Evolutionary conservation across 2,113 vertebrate species (phyloP).

Genomic region (Quiscalus mexicanus): DNA sequence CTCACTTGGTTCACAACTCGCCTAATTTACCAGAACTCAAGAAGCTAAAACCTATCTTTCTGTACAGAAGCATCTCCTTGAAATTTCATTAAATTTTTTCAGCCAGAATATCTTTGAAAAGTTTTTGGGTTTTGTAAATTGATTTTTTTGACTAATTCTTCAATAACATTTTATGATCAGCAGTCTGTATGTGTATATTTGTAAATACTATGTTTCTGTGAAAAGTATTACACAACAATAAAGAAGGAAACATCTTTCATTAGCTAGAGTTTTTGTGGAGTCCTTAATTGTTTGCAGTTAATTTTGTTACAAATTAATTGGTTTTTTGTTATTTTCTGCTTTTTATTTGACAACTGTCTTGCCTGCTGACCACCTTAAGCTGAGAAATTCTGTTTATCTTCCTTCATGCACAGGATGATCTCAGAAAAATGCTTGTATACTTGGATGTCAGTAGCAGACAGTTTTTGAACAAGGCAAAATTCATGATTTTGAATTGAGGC

Average conservation of each 20-base stretch:
- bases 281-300: neutral
- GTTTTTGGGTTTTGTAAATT: conserved; percentile 77
- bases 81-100: conserved; percentile 30
- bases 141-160: conserved; percentile 79
- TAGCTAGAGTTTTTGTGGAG: conserved; percentile 32
- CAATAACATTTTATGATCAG: conserved; percentile 78
- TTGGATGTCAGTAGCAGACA: neutral
- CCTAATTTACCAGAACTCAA: neutral
- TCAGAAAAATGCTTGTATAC: neutral
- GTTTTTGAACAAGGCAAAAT: neutral
- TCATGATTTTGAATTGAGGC: no score
- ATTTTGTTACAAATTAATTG: neutral
- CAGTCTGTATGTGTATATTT: conserved; percentile 80
- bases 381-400: neutral
- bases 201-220: conserved; percentile 84
- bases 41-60: conserved; percentile 14
- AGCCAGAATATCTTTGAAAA: conserved; percentile 38
- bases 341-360: neutral
- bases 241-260: conserved; percentile 74
- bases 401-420: neutral
- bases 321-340: neutral
- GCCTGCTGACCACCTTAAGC: neutral
- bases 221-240: conserved; percentile 79
- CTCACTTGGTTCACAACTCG: neutral
- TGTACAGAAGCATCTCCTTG: conserved; percentile 11